Conservation (phyloP, 2,113 vertebrate species). For the Motacilla tschutschensis region DNA sequence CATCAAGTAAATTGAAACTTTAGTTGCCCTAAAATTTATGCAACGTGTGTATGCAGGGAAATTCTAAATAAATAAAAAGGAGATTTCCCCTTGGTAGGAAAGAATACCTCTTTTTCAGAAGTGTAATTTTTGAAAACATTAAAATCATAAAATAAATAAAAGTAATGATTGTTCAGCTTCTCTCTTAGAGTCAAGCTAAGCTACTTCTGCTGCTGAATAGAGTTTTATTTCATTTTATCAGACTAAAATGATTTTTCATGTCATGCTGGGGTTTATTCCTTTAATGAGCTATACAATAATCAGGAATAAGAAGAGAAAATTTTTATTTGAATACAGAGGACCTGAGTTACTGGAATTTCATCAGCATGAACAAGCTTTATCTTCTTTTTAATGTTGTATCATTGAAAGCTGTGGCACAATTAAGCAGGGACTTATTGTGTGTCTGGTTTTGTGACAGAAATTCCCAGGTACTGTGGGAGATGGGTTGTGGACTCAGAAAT, state of each 20-base stretch:
- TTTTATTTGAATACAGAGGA: neutral
- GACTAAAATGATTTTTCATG: constrained; percentile 9
- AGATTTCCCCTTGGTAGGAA: neutral
- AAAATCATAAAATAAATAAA: neutral
- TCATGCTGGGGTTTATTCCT: constrained; percentile 11
- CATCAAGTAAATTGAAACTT: neutral
- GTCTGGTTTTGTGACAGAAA: neutral
- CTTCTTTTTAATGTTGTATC: neutral
- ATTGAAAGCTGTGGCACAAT: neutral
- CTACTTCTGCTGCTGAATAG: neutral
- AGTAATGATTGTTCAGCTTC: neutral
- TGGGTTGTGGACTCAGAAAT: neutral
- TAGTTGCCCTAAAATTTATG: neutral
- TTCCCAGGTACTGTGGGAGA: neutral
- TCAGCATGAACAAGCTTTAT: neutral
- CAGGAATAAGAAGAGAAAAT: neutral
- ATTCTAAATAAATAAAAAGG: neutral
- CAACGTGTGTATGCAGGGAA: neutral
- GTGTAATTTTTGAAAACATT: neutral
- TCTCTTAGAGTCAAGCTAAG: neutral
- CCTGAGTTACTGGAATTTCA: neutral
- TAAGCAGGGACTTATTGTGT: neutral
- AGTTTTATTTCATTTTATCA: neutral
- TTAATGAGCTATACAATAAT: constrained; percentile 1
- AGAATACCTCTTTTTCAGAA: neutral